phyloP scores from a whole-genome alignment of 2,888 invertebrate species.

The Camptogramma bilineatum region DNA sequence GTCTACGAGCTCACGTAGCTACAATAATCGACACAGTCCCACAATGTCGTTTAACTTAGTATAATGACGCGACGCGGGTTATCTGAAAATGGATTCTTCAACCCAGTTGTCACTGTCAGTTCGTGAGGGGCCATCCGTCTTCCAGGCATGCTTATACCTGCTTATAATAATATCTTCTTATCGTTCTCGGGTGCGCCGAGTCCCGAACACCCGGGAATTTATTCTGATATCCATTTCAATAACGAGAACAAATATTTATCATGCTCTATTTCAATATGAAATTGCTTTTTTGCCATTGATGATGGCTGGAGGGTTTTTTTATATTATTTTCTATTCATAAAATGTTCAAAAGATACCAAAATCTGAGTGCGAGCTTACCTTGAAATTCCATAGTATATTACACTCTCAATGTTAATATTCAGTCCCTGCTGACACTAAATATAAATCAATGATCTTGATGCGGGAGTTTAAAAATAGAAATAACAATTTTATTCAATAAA shows the following conservation, averaged over 20 bases:
- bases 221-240: conserved; percentile 42
- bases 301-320: neutral
- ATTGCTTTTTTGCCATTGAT: conserved; percentile 17
- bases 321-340: conserved; percentile 1
- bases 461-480: conserved; percentile 17
- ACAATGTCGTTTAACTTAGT: conserved; percentile 41
- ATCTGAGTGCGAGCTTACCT: neutral
- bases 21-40: conserved; percentile 44
- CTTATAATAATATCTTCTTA: conserved; percentile 53
- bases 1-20: conserved; percentile 32
- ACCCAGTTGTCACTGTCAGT: conserved; percentile 57
- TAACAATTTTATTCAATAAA: conserved; percentile 28
- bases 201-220: conserved; percentile 32
- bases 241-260: conserved; percentile 43
- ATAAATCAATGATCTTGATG: neutral
- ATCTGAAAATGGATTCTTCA: conserved; percentile 51
- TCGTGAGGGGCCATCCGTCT: conserved; percentile 63
- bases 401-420: neutral
- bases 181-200: conserved; percentile 40
- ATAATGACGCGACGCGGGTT: conserved; percentile 41
- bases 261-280: conserved; percentile 35
- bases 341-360: conserved; percentile 12
- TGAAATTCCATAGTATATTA: neutral
- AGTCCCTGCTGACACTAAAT: neutral
- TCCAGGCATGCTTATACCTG: conserved; percentile 48